Evolutionary conservation across 1,140 invertebrate genomes (phyloP), one percentile per base, ranked within the genome.

Genomic region (Drosophila simulans): DNA sequence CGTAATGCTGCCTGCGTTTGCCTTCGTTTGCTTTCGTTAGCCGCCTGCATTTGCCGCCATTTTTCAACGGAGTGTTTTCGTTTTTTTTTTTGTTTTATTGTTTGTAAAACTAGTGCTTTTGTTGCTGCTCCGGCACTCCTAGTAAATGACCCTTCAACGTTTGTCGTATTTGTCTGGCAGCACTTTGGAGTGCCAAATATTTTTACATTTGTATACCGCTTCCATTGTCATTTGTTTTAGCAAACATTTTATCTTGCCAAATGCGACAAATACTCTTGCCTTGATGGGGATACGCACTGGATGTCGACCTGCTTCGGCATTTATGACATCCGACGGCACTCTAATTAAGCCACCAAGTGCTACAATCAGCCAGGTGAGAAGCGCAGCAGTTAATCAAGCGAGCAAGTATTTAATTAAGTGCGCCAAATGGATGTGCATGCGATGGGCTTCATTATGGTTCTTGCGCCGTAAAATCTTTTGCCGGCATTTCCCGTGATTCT

Each of bases 81-180:
- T 40, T 15, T 43, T 71, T 27, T 31, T 8, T 49, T 46, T 25
- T 46, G 1, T 46, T 46, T 7, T 15, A 48, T 49, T 73, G 48
- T 42, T 37, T 51, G 15, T 27, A 15, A 13, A 49, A 49, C 48
- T 49, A 49, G 7, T 52, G 17, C 15, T 49, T 7, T 37, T 70
- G 62, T 68, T 62, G 56, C 52, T 48, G 45, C 40, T 70, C 12
- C 63, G 57, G 84, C 72, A 88, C 84, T 88, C 65, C 63, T 79
- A 68, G 83, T 89, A 88, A 88, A 88, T 88, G 83, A 83, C 83
- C 80, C 84, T 88, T 88, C 84, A 88, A 88, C 79, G 84, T 88
- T 86, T 86, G 79, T 86, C 83, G 83, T 83, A 88, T 88, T 86
- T 86, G 79, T 86, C 82, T 88, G 83, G 83, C 80, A 80, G 68